phyloP scores from a whole-genome alignment of 92 coral and sea anemone genomes.

The Zoanthus sansibaricus region DNA sequence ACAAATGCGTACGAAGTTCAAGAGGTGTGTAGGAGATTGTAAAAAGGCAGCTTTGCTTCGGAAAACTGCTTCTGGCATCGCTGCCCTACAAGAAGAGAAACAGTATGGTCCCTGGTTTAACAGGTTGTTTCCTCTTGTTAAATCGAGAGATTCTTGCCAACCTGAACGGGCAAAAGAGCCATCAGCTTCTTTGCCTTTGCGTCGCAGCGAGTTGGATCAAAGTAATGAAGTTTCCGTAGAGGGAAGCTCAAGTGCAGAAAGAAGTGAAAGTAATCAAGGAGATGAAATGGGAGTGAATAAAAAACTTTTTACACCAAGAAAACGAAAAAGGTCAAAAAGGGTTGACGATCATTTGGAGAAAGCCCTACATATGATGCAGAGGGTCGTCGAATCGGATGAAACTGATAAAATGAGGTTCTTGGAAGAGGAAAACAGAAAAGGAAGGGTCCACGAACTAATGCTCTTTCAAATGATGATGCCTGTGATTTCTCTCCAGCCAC shows the following conservation, averaged over 20 bases:
- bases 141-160: too few relatives aligned
- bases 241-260: background rate
- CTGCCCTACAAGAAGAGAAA: too few relatives aligned
- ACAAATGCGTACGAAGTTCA: too few relatives aligned
- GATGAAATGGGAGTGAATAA: background rate
- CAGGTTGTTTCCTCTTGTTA: too few relatives aligned
- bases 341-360: conserved; percentile 7
- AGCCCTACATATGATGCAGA: conserved; percentile 17
- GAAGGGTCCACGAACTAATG: conserved; percentile 9
- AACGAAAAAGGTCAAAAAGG: background rate
- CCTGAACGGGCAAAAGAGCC: too few relatives aligned
- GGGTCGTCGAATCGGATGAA: background rate
- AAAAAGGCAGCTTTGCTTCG: too few relatives aligned
- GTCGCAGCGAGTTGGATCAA: background rate
- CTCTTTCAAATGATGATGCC: conserved; percentile 7
- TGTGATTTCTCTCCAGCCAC: background rate
- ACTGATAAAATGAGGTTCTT: too few relatives aligned
- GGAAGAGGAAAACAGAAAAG: conserved; percentile 13
- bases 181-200: too few relatives aligned
- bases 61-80: too few relatives aligned
- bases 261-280: background rate
- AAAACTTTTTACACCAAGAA: background rate
- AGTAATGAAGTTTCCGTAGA: background rate
- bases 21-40: too few relatives aligned
- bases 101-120: too few relatives aligned